Evolutionary conservation across 2,888 invertebrate species (phyloP), one percentile per base, ranked within the genome.

Genomic region (Lochmaea crataegi): DNA sequence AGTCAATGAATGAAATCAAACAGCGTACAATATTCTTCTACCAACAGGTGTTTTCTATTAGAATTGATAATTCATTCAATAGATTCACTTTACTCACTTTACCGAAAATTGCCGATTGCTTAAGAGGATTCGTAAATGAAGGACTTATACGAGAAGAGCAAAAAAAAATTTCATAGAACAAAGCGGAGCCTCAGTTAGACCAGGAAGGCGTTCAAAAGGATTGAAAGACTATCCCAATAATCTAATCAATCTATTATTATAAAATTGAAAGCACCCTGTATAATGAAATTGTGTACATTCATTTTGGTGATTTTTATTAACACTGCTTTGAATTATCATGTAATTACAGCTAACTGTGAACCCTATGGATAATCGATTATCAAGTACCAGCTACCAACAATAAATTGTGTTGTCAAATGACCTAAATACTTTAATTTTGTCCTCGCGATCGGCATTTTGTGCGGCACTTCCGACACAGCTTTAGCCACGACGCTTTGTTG

Each of bases 11-110:
- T 64, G 69, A 69, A 63, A 73, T 69, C 68, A 56, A 45, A 41
- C 48, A 63, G 61, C 57, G 66, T 66, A 42, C 61, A 45, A 64
- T 65, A 72, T 67, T 75, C 75, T 77, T 71, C 74, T 57, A 74
- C 74, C 77, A 78, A 78, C 77, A 78, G 79, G 77, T 79, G 78
- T 77, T 76, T 72, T 69, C 61, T 67, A 77, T 72, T 75, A 68
- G 69, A 73, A 75, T 71, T 74, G 74, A 76, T 76, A 77, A 74
- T 75, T 77, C 74, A 72, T 74, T 77, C 75, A 66, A 71, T 60
- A 51, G 53, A 65, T 45, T 65, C 65, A 56, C 48, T 61, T 61
- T 38, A 60, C 38, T 38, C 38, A 38, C 32, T 63, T 26, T 12
- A 60, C 53, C 10, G 10, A 16, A 42, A 63, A 63, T 63, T 22